Evolutionary conservation across 2,113 vertebrate genomes (phyloP).

Genomic region (Perca fluviatilis): DNA sequence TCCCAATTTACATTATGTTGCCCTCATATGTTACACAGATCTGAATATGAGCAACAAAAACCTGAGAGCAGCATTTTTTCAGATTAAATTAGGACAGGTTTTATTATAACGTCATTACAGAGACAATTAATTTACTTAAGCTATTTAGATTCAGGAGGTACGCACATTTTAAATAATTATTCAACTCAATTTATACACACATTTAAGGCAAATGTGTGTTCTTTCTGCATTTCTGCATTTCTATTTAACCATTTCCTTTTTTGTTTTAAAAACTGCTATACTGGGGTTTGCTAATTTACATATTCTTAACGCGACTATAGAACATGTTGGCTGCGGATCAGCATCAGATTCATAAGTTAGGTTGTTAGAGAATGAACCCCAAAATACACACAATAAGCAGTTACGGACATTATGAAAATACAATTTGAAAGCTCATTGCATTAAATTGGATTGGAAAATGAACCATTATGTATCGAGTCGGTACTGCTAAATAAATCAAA

Average conservation of each 20-base stretch:
- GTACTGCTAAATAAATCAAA: constrained; percentile 18
- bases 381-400: background rate
- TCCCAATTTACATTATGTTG: constrained; percentile 21
- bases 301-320: background rate
- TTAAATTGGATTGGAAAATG: background rate
- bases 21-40: constrained; percentile 28
- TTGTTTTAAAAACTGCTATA: background rate
- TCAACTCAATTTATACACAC: background rate
- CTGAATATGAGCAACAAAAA: constrained; percentile 32
- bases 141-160: background rate
- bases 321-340: background rate
- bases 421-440: background rate
- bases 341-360: background rate
- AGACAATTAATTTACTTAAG: background rate
- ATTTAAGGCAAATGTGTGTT: background rate
- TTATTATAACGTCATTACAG: constrained; percentile 3
- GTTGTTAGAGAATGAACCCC: background rate
- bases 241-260: background rate
- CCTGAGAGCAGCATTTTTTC: constrained; percentile 10
- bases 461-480: background rate
- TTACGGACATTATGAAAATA: background rate
- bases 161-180: background rate
- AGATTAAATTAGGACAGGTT: constrained; percentile 1
- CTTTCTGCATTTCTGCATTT: background rate
- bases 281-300: background rate